These are phyloP conservation scores for Philopedon plagiatum DNA, from an alignment of 2,888 invertebrate genomes.

Conservation along the genomic window DNA sequence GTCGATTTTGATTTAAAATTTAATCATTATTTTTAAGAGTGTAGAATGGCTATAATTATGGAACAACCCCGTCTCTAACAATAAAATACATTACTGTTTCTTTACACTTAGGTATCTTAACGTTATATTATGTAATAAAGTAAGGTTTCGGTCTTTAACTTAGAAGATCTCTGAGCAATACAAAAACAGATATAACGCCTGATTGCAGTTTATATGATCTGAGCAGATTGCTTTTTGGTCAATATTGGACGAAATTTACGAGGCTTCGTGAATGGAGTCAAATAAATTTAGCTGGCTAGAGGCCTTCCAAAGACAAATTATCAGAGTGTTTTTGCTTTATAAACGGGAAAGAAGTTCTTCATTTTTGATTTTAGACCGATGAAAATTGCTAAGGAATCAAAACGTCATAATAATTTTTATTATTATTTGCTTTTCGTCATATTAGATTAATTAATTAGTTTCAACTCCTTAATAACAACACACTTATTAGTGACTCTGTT, in stretches of 20 bases:
- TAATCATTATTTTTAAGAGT: no score
- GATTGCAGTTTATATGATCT: slow-evolving; percentile 64
- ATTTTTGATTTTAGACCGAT: background rate
- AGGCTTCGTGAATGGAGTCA: slow-evolving; percentile 47
- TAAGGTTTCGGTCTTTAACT: slow-evolving; percentile 36
- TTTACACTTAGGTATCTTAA: no score
- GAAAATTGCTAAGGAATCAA: background rate
- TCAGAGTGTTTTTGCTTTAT: slow-evolving; percentile 28
- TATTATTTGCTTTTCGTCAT: no score
- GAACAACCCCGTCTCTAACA: no score
- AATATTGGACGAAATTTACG: slow-evolving; percentile 52
- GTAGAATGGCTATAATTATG: no score
- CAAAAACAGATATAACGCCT: slow-evolving; percentile 63
- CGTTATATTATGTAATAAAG: background rate
- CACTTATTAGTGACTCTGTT: no score
- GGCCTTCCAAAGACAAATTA: slow-evolving; percentile 44
- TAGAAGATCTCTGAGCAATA: slow-evolving; percentile 52
- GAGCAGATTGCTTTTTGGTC: slow-evolving; percentile 58
- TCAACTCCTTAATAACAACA: no score
- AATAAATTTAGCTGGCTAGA: slow-evolving; percentile 46
- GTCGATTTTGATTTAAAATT: no score
- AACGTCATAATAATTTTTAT: no score
- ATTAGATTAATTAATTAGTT: no score
- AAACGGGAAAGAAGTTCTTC: slow-evolving; percentile 6
- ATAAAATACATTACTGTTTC: no score